Base-by-base conservation (phyloP, 2,888 invertebrate genomes). In the Apocheima hispidaria region DNA sequence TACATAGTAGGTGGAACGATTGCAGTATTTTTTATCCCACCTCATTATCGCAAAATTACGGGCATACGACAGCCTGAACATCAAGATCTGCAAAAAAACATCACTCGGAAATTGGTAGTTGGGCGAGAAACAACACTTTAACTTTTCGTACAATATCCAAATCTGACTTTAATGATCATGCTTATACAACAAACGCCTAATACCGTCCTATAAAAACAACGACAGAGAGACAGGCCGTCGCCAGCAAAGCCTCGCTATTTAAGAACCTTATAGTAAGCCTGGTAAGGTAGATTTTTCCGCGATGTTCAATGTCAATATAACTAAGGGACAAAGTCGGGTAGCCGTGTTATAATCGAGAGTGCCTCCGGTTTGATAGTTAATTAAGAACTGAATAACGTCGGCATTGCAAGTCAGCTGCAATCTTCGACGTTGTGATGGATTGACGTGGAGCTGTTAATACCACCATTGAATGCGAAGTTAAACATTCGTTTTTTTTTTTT, bases 351-450 rank as follows among this genome's bases (percentile, higher is more conserved):
- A 89, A 92, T 90, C 87, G 88, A 91, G 87, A 86, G 84, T 87
- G 86, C 87, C 87, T 84, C 85, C 82, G 84, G 85, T 87, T 86
- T 87, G 89, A 90, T 89, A 90, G 88, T 88, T 92, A 91, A 92
- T 92, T 92, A 92, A 88, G 90, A 84, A 87, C 83, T 89, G 90
- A 91, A 90, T 90, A 88, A 87, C 84, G 82, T 78, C 81, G 78
- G 86, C 84, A 84, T 81, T 87, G 86, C 86, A 86, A 88, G 88
- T 88, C 89, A 90, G 85, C 86, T 88, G 88, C 86, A 88, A 84
- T 88, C 85, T 85, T 82, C 83, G 81, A 81, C 78, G 77, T 74
- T 75, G 68, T 73, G 68, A 64, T 59, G 69, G 74, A 80, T 66
- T 43, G 61, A 54, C 18, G 46, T 52, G 60, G 86, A 86, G 86